phyloP scores from a whole-genome alignment of 2,113 vertebrate genomes.

The Erpornis zantholeuca region DNA sequence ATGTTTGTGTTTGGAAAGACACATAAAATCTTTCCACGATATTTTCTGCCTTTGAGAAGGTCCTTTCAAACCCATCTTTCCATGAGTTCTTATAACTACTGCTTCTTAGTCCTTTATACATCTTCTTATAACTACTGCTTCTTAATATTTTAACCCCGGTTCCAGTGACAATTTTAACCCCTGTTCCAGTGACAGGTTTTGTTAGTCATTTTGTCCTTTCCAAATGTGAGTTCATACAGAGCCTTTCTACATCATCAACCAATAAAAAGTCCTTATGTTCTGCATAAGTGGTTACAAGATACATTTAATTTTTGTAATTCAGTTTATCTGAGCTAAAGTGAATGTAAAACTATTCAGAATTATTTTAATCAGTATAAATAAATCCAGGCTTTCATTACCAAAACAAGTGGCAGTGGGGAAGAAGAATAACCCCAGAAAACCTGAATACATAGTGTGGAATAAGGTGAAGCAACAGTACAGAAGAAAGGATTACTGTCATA shows the following conservation, averaged over 20 bases:
- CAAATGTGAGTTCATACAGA: neutral
- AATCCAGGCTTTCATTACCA: neutral
- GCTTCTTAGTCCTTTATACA: neutral
- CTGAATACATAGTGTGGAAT: neutral
- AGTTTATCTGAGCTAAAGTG: neutral
- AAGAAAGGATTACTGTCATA: constrained; percentile 35
- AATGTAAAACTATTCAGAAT: neutral
- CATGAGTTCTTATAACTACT: neutral
- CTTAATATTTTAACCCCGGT: neutral
- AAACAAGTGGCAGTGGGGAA: accelerated
- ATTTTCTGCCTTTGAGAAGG: neutral
- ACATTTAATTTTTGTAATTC: neutral
- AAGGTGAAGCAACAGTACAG: neutral
- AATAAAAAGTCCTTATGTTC: neutral
- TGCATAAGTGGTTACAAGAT: neutral
- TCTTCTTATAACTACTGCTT: neutral
- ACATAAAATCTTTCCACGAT: neutral
- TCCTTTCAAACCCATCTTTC: neutral
- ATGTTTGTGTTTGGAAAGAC: neutral
- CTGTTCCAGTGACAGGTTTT: neutral
- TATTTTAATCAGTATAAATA: neutral
- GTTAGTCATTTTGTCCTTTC: neutral
- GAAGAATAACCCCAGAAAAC: neutral
- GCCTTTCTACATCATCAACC: neutral
- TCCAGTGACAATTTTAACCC: neutral